phyloP scores from a whole-genome alignment of 2,888 invertebrate species.

The Ceriagrion tenellum region DNA sequence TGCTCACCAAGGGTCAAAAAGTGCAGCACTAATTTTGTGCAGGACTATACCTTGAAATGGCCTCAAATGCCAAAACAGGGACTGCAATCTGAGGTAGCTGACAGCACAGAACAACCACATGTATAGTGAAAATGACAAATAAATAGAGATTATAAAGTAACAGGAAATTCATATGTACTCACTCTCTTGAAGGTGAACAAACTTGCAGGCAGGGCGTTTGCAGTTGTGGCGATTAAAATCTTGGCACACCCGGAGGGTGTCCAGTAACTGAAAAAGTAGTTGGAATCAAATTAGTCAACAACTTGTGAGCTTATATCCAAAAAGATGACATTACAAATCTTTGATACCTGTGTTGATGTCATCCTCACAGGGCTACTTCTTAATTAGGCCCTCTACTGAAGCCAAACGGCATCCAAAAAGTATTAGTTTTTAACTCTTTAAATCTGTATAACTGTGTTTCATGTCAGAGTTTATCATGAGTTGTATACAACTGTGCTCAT shows the following conservation, averaged over 20 bases:
- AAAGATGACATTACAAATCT: conserved; percentile 21
- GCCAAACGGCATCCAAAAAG: conserved; percentile 48
- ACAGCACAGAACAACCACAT: too few relatives aligned
- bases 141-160: too few relatives aligned
- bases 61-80: too few relatives aligned
- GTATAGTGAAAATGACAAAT: too few relatives aligned
- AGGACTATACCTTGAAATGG: too few relatives aligned
- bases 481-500: conserved; percentile 49
- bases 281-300: conserved; percentile 63
- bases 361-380: conserved; percentile 60
- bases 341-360: conserved; percentile 64
- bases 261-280: conserved; percentile 94
- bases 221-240: conserved; percentile 99
- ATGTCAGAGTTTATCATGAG: conserved; percentile 52
- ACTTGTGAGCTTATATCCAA: conserved; percentile 26
- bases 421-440: conserved; percentile 14
- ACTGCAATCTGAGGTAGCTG: too few relatives aligned
- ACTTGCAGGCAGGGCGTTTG: conserved; percentile 98
- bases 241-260: conserved; percentile 99
- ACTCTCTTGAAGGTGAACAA: conserved; percentile 99
- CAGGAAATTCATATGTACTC: conserved; percentile 76
- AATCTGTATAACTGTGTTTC: conserved; percentile 46
- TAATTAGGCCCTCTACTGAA: conserved; percentile 49
- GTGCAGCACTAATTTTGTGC: too few relatives aligned
- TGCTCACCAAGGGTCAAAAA: too few relatives aligned